These are phyloP conservation scores for Sebastes vulpes DNA, from an alignment of 2,797 vertebrate species.

Conservation along the genomic window DNA sequence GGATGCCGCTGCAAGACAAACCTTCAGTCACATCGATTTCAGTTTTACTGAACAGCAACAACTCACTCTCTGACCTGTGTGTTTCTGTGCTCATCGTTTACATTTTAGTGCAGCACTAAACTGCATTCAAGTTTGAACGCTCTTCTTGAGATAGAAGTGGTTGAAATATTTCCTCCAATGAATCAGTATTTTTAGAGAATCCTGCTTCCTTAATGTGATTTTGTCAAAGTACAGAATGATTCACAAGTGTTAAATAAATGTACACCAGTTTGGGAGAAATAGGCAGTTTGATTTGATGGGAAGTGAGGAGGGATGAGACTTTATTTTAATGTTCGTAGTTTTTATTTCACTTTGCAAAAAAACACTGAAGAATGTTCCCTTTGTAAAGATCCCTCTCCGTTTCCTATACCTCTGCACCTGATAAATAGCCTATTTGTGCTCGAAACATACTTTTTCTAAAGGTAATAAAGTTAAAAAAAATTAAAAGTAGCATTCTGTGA, in stretches of 20 bases:
- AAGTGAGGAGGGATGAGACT: not conserved
- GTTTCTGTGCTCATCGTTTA: not conserved
- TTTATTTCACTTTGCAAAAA: not conserved
- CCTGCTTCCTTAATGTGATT: not conserved
- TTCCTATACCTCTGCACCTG: too few relatives aligned
- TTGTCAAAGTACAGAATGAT: not conserved
- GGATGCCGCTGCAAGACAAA: not conserved
- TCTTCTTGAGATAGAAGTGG: not conserved
- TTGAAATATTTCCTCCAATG: not conserved
- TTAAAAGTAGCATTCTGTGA: not conserved
- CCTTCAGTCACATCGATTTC: constrained; percentile 25
- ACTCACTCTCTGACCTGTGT: not conserved
- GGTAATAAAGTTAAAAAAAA: not conserved
- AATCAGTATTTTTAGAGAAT: too few relatives aligned
- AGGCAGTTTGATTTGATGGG: not conserved
- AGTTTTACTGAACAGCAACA: not conserved
- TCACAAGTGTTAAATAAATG: not conserved
- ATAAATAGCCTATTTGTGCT: not conserved
- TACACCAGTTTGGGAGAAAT: not conserved
- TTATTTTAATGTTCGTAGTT: not conserved
- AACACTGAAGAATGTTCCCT: not conserved
- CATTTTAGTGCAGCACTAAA: not conserved
- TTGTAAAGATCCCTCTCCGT: not conserved
- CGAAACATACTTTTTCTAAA: not conserved
- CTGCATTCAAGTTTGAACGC: not conserved